Conservation (phyloP, 2,113 vertebrate species). For the Pterocles gutturalis region DNA sequence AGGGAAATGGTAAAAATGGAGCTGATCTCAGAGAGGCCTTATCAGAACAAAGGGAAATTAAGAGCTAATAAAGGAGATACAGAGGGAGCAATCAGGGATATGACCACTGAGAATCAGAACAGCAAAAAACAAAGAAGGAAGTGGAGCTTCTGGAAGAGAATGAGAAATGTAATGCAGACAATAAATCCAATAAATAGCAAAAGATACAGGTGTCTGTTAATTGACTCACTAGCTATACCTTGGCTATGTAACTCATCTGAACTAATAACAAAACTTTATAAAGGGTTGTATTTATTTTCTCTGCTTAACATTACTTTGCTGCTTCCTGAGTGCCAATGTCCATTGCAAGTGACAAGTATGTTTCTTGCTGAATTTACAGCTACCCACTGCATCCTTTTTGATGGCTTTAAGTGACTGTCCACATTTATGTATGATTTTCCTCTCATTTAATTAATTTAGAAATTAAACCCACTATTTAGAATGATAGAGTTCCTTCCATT, state of each 20-base stretch:
- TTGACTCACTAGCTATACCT: not conserved
- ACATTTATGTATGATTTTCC: constrained; percentile 23
- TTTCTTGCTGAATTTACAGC: constrained; percentile 45
- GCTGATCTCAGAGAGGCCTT: not conserved
- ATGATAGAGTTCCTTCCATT: not conserved
- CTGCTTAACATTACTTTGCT: not conserved
- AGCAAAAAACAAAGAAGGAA: not conserved
- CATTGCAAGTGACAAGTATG: not conserved
- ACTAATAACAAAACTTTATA: not conserved
- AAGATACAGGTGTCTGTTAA: not conserved
- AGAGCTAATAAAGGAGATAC: not conserved
- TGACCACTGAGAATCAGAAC: not conserved
- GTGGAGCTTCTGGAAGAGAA: not conserved
- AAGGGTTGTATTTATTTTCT: not conserved
- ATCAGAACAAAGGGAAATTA: not conserved
- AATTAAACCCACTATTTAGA: constrained; percentile 4
- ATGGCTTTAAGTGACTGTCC: constrained; percentile 12
- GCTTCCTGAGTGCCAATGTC: not conserved
- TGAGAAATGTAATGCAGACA: not conserved
- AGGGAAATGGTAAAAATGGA: not conserved
- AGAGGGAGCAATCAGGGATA: not conserved
- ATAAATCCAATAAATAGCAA: not conserved
- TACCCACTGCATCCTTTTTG: not conserved
- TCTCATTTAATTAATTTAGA: constrained; percentile 36
- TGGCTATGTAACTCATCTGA: not conserved